These are phyloP conservation scores for Schmidtea mediterranea DNA, from an alignment of 1,140 invertebrate genomes.

Conservation along the genomic window DNA sequence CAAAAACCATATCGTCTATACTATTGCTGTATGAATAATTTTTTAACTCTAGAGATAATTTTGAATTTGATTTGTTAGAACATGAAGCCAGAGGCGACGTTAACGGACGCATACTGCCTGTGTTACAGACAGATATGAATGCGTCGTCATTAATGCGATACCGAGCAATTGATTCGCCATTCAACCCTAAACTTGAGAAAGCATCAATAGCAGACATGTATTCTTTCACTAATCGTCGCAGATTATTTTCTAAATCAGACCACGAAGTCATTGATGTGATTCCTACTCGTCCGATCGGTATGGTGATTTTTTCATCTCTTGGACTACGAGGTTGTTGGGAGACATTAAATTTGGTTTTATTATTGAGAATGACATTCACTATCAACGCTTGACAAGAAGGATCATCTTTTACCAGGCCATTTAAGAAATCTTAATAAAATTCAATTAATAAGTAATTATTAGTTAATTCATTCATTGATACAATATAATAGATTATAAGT, in stretches of 20 bases:
- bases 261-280: constrained; percentile 73
- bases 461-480: too few species aligned
- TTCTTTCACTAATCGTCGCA: constrained; percentile 70
- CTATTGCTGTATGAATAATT: background rate
- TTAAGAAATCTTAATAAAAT: too few species aligned
- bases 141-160: background rate
- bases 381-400: background rate
- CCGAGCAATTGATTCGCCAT: constrained; percentile 33
- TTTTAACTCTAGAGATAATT: background rate
- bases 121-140: background rate
- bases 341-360: background rate
- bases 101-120: background rate
- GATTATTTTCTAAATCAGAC: constrained; percentile 65
- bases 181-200: constrained; percentile 59
- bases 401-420: background rate
- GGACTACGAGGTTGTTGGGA: background rate
- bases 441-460: too few species aligned
- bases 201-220: constrained; percentile 72
- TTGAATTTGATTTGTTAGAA: too few species aligned
- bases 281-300: constrained; percentile 53
- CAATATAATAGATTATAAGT: too few species aligned
- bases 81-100: background rate
- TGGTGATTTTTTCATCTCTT: constrained; percentile 13
- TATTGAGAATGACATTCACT: background rate
- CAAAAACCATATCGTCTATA: background rate